Conservation (phyloP, 1,140 invertebrate species). For the Patella vulgata region DNA sequence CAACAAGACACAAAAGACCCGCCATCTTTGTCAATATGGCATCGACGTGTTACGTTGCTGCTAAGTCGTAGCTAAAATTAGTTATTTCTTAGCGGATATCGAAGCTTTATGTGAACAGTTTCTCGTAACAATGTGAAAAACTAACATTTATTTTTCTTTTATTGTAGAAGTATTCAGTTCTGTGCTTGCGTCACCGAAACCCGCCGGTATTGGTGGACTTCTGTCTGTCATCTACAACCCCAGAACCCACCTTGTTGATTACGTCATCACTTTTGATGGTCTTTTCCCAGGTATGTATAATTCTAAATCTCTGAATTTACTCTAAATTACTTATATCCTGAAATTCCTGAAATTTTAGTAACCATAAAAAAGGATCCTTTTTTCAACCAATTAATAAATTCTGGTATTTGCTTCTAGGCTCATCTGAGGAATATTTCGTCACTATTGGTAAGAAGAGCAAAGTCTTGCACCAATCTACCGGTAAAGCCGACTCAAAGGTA, state of each 20-base stretch:
- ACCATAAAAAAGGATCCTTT: no score
- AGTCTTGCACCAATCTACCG: conserved; percentile 22
- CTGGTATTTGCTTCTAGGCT: conserved; percentile 6
- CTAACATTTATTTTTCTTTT: conserved; percentile 4
- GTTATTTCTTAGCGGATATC: no score
- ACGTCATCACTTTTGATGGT: conserved; percentile 23
- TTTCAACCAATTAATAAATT: no score
- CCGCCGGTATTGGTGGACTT: conserved; percentile 25
- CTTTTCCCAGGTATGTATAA: conserved; percentile 7
- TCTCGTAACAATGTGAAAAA: no score
- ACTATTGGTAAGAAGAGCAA: conserved; percentile 12
- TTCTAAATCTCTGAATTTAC: no score
- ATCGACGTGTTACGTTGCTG: no score
- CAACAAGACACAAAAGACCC: no score
- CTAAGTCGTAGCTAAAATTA: no score
- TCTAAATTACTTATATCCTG: no score
- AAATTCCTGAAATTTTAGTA: no score
- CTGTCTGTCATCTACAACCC: conserved; percentile 21
- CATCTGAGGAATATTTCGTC: conserved; percentile 22
- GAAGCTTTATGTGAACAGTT: no score
- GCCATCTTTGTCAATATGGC: no score
- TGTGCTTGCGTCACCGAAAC: conserved; percentile 14
- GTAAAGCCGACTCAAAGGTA: conserved; percentile 16
- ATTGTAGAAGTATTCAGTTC: conserved; percentile 28
- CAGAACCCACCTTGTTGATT: conserved; percentile 10